Evolutionary conservation across 2,797 vertebrate genomes (phyloP), one percentile per base, ranked within the genome.

Genomic region (Rhabdophis nuchalis): DNA sequence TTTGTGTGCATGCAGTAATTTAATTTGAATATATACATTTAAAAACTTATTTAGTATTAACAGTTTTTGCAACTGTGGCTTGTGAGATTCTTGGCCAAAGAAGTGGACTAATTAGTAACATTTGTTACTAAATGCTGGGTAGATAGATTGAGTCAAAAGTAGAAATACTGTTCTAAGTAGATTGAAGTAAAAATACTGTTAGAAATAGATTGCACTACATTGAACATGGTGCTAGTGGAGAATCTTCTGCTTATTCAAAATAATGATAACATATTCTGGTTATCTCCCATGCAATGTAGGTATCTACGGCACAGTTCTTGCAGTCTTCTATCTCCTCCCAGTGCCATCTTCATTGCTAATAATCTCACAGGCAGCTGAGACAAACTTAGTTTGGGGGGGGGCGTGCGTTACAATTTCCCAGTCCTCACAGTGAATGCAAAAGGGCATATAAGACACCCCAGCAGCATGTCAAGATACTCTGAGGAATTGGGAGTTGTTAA

Each of bases 51-150:
- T 52, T 25, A 57, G 32, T 20, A 36, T 86, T 32, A 60, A 32
- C 14, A 56, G 52, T 9, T 10, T 58, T 57, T 12, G n/a, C 10
- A 52, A 32, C 25, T 32, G 13, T 52, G 3, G 25, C 25, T 64
- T 90, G 50, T 53, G 57, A 23, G 11, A 32, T 20, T 6, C 29
- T 90, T 87, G 18, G 57, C 20, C 58, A 0, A 36, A 85, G 46
- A 0, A 27, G 18, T 18, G 54, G 58, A 72, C 92, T 93, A 91
- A 94, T 95, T 32, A 90, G n/a, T 86, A 89, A 89, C 93, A 93
- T 94, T 52, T 87, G 25, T n/a, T 25, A 88, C 0, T 7, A 57
- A 61, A 14, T 87, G 41, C n/a, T 68, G 9, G 23, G 20, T 82
- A 36, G 36, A 18, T 72, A 90, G 77, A 50, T 61, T 46, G 14